phyloP scores from a whole-genome alignment of 2,797 vertebrate genomes.

The Falco naumanni region DNA sequence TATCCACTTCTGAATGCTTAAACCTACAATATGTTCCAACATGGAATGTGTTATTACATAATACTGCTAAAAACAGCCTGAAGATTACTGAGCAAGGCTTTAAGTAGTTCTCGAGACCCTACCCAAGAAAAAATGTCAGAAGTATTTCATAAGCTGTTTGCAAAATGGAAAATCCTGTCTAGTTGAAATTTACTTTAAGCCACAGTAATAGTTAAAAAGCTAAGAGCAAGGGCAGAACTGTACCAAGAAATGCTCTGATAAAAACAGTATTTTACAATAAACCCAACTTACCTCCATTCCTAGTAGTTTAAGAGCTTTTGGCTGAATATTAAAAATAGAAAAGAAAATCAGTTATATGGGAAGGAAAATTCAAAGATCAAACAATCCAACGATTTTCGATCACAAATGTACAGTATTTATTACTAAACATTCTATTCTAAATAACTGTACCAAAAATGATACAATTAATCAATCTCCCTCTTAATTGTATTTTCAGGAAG shows the following conservation, averaged over 20 bases:
- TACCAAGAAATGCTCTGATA: not conserved
- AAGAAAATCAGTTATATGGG: not conserved
- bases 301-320: conserved; percentile 96
- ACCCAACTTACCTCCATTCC: conserved; percentile 92
- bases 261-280: not conserved
- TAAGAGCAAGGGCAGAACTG: not conserved
- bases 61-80: not conserved
- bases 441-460: not conserved
- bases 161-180: not conserved
- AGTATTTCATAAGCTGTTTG: not conserved
- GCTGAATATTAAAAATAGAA: conserved; percentile 77
- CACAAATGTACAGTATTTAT: not conserved
- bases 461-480: not conserved
- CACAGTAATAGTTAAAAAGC: not conserved
- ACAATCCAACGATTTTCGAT: not conserved
- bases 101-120: not conserved
- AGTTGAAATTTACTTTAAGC: not conserved
- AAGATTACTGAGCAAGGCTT: not conserved
- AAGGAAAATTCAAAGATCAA: not conserved
- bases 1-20: not conserved
- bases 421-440: not conserved
- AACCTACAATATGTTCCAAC: not conserved
- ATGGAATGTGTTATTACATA: not conserved
- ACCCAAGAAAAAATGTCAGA: not conserved
- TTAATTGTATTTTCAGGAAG: not conserved